Conservation (phyloP, 1,140 invertebrate genomes). For the Pseudomyrmex pallidus region DNA sequence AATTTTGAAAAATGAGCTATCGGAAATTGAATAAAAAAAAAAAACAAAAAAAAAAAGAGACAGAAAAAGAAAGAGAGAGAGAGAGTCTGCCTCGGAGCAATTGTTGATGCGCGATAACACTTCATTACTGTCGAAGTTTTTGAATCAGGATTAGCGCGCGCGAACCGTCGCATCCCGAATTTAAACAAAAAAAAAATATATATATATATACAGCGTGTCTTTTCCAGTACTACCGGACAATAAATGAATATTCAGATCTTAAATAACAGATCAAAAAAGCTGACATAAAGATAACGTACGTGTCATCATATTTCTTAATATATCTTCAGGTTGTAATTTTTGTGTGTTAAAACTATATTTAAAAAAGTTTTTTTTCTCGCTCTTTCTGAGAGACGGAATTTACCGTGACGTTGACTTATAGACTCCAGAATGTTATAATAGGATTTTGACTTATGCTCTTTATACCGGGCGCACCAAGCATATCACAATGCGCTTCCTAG, state of each 20-base stretch:
- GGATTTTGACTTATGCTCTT: conserved; percentile 42
- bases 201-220: too few relatives aligned
- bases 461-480: conserved; percentile 10
- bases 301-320: too few relatives aligned
- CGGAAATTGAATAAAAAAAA: conserved; percentile 14
- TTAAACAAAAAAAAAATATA: too few relatives aligned
- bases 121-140: conserved; percentile 37
- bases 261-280: too few relatives aligned
- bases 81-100: not conserved
- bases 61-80: not conserved
- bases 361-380: conserved; percentile 1
- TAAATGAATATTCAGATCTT: not conserved
- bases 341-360: conserved; percentile 1
- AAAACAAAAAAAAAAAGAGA: not conserved
- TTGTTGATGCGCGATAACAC: conserved; percentile 37
- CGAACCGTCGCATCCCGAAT: too few relatives aligned
- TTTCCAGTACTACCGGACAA: not conserved
- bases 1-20: conserved; percentile 57
- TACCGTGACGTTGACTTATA: conserved; percentile 1
- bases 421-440: not conserved
- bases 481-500: conserved; percentile 48
- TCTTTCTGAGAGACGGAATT: not conserved
- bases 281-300: too few relatives aligned
- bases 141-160: not conserved
- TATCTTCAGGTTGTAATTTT: too few relatives aligned